A percentile compares a stretch with the other conserved stretches of the same genome.
phyloP scores from a whole-genome alignment of 2,113 vertebrate genomes.

The Aegotheles bennettii region DNA sequence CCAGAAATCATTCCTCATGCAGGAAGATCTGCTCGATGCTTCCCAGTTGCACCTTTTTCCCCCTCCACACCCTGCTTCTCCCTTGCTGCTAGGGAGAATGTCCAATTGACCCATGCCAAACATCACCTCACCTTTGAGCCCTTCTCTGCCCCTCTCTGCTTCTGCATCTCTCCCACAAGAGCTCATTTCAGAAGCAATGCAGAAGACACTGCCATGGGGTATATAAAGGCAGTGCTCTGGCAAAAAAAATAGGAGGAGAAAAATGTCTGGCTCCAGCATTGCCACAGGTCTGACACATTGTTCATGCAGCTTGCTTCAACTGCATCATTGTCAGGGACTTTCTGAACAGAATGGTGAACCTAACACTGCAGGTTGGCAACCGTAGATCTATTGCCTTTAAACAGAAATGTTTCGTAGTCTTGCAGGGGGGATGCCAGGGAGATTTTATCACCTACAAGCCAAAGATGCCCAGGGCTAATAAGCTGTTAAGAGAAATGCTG shows the following conservation, averaged over 20 bases:
- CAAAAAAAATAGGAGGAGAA: rapidly evolving
- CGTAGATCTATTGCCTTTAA: not conserved
- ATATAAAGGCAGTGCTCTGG: not conserved
- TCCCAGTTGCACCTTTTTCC: not conserved
- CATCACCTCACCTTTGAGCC: not conserved
- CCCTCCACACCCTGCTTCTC: not conserved
- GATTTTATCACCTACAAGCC: not conserved
- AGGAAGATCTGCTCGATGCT: not conserved
- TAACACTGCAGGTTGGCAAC: not conserved
- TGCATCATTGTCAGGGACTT: not conserved
- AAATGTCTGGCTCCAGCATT: not conserved
- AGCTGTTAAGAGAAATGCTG: not conserved
- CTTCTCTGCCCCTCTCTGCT: not conserved
- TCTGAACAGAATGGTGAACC: not conserved
- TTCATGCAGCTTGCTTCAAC: not conserved
- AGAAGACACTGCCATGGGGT: not conserved
- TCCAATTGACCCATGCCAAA: not conserved
- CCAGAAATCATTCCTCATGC: not conserved
- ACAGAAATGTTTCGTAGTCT: not conserved
- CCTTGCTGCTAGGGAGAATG: rapidly evolving
- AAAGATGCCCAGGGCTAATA: not conserved
- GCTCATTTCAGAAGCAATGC: not conserved
- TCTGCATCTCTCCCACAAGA: not conserved
- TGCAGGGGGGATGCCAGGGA: not conserved
- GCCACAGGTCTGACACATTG: not conserved